Percentiles rank a stretch among this genome's conserved stretches.
These are phyloP conservation scores for Ophion obscuratus DNA, from an alignment of 2,888 invertebrate species.

Conservation along the genomic window DNA sequence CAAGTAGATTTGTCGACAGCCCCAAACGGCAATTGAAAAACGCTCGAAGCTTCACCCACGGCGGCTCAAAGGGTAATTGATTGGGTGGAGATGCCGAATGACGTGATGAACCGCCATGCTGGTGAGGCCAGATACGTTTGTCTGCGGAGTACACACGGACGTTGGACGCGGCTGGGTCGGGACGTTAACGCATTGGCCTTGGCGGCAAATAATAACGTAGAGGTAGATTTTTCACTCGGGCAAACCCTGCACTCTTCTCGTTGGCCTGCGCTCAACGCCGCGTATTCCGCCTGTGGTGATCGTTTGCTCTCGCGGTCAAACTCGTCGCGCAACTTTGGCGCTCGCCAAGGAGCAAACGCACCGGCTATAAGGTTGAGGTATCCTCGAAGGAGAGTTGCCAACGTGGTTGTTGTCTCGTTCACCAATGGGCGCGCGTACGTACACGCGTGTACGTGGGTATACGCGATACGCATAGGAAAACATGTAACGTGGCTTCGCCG, in stretches of 20 bases:
- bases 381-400: conserved; percentile 26
- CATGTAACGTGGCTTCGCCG: conserved; percentile 37
- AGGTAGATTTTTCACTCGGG: conserved; percentile 71
- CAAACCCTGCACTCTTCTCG: conserved; percentile 21
- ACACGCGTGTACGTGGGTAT: not conserved
- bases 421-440: not conserved
- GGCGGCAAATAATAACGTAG: conserved; percentile 80
- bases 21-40: not conserved
- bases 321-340: conserved; percentile 55
- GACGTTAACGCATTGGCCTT: conserved; percentile 79
- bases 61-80: not conserved
- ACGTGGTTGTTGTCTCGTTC: conserved; percentile 2
- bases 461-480: conserved; percentile 15
- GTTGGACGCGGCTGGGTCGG: not conserved
- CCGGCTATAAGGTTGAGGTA: not conserved
- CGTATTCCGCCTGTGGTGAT: conserved; percentile 48
- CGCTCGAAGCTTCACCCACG: not conserved
- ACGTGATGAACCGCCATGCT: not conserved
- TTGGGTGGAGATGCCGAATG: not conserved
- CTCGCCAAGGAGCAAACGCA: conserved; percentile 21
- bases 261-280: conserved; percentile 7
- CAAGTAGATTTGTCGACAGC: not conserved
- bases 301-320: conserved; percentile 45
- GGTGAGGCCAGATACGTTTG: not conserved
- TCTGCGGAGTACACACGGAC: not conserved